Evolutionary conservation across 30 jellyfish, hydroid and myxozoan genomes (phyloP), one percentile per base, ranked within the genome.

Genomic region (Sanderia malayensis): DNA sequence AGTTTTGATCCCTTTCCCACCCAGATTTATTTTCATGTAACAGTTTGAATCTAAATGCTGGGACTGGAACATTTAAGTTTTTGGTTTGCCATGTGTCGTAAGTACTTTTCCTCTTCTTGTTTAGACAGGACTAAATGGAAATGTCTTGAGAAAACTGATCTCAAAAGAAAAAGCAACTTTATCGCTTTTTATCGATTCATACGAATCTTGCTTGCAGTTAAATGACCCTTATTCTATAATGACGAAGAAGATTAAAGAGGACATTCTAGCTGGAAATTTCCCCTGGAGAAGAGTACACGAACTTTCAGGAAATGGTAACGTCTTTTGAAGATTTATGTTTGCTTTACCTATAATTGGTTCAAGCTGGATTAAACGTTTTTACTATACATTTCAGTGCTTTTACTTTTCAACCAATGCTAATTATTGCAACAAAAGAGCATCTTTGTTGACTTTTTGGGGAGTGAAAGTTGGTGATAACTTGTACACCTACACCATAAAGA

Each of bases 281-380:
- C 52, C 52, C 52, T 37, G 52, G 52, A 37, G 52, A 6, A 37
- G 52, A 37, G 52, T 37, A 37, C 52, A 37, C 52, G 52, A 37
- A 37, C 52, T 37, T 37, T 37, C 52, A 37, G 52, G 52, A 37
- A 37, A 37, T 37, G 52, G 52, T 37, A 37, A 37, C 52, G 52
- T 37, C 52, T 37, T 37, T 37, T 37, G 52, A 37, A 37, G 52
- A 37, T 37, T 37, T 37, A 37, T 37, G 52, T 37, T 37, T 37
- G 52, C 52, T 37, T n/a, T 37, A 37, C 52, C 52, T 37, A 37
- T 37, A 37, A 37, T 37, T 37, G 52, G 52, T 37, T 37, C 52
- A 37, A 37, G 52, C 52, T 13, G 52, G 52, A 37, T 37, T 37
- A 37, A 37, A 13, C 52, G 52, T 37, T 37, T 37, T 37, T 37